Evolutionary conservation across 1,140 invertebrate species (phyloP), one percentile per base, ranked within the genome.

Genomic region (Nasonia longicornis): DNA sequence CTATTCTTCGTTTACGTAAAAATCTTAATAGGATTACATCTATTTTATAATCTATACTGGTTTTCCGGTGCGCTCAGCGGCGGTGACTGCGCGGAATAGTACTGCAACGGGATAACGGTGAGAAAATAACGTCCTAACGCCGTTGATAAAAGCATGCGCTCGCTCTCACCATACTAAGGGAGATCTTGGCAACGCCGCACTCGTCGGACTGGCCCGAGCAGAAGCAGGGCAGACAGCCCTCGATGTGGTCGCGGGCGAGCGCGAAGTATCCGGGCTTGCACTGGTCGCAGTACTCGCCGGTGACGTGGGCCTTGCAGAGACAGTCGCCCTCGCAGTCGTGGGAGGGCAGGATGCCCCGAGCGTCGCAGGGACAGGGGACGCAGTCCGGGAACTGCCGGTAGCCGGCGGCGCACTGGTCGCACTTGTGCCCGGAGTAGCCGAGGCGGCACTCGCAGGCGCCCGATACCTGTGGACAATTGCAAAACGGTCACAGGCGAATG

Each of bases 141-240:
- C 12, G 63, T 64, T 20, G 63, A 42, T 42, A 42, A 42, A 11
- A 31, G 3, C 14, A 31, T 48, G 6, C 20, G n/a, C 75, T 84
- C 63, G 87, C 89, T 91, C 89, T 91, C 89, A 95, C 94, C 85
- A 90, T 91, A 84, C 91, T 89, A 16, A 93, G 91, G 81, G 91
- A 90, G 66, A 95, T 90, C 82, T 89, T 91, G 31, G 93, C 93
- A 64, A 93, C 92, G 76, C 91, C 89, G 86, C 98, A 99, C 26
- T 92, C 89, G 29, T 92, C 91, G 2, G 95, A 95, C 6, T 97
- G 92, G 42, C 96, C 97, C 31, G 97, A 99, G 90, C 98, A 99
- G 91, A 96, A 98, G 89, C 98, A 99, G 12, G 93, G 89, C 1
- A 94, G 90, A 87, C 98, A 99, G 3, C 98, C 98, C 22, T 95